Base-by-base conservation (phyloP, 2,113 vertebrate species). In the Cercopithecus mona region DNA sequence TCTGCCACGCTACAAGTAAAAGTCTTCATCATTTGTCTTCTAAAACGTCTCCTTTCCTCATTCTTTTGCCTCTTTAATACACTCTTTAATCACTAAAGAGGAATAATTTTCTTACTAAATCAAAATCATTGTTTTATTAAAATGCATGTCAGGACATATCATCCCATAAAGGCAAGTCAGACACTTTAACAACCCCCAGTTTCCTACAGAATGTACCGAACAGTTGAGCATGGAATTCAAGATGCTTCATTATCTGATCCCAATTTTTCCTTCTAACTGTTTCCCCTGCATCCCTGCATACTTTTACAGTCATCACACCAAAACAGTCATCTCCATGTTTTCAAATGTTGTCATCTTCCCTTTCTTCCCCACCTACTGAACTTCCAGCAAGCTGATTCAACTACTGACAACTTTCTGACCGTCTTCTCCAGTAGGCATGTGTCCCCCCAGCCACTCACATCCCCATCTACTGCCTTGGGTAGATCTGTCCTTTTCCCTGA, bases 61-160 rank as follows among this genome's bases (percentile, higher is more conserved):
- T 73, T 73, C 38, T n/a, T 81, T 88, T 83, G 13, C 45, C 59
- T 57, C 22, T 92, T 87, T 50, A 64, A 59, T 50, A 40, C 2
- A 88, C 66, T 50, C 66, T 61, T 93, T 50, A 83, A 57, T 80
- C 75, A 75, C 13, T 38, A 32, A 35, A 88, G 61, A 6, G 89
- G 43, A 90, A 11, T 50, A 38, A 66, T 73, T 88, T 94, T 97
- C 68, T 92, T 79, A 73, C 81, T 88, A 78, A 93, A 45, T 84
- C 6, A 76, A 79, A 92, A 92, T 79, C 8, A 59, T 57, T 72
- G 59, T 55, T 80, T 95, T 50, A 81, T 38, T 82, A 86, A 94
- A 91, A 88, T 30, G 16, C 52, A 90, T 12, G 38, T 81, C 52
- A 48, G 50, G 40, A 66, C 52, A 86, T 27, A 70, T 38, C 52